A percentile compares a stretch with the other conserved stretches of the same genome.
Conservation (phyloP, 2,797 vertebrate genomes). For the Triplophysa yarkandensis region DNA sequence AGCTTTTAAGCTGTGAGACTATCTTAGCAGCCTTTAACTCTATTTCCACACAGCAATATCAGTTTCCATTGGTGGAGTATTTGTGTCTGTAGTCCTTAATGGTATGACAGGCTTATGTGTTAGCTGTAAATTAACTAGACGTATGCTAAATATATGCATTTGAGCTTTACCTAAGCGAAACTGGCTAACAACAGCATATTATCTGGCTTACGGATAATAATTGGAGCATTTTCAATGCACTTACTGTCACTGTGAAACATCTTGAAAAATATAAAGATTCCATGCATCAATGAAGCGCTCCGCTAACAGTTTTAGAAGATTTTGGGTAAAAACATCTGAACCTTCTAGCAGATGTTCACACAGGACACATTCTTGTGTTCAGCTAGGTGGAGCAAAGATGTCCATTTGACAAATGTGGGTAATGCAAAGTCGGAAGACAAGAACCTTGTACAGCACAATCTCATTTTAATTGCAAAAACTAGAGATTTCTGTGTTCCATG, state of each 20-base stretch:
- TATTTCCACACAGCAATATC: slow-evolving; percentile 7
- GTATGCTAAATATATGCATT: slow-evolving; percentile 34
- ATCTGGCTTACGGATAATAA: slow-evolving; percentile 33
- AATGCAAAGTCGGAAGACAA: not conserved
- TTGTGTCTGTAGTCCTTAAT: slow-evolving; percentile 29
- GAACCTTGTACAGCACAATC: no score
- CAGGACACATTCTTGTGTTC: not conserved
- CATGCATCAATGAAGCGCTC: not conserved
- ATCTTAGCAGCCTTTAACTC: slow-evolving; percentile 20
- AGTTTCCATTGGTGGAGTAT: slow-evolving; percentile 30
- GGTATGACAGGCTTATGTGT: slow-evolving; percentile 23
- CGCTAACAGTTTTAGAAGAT: not conserved
- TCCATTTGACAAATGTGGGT: not conserved
- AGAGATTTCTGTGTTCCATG: no score
- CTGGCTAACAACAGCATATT: slow-evolving; percentile 28
- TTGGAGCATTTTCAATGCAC: not conserved
- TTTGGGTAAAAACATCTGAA: not conserved
- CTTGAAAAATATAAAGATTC: not conserved
- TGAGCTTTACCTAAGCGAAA: slow-evolving; percentile 27
- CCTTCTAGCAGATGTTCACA: not conserved
- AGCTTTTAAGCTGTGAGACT: slow-evolving; percentile 33
- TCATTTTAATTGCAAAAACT: no score
- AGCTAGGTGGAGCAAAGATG: not conserved
- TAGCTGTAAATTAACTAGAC: slow-evolving; percentile 29
- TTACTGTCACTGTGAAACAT: not conserved